Evolutionary conservation across 2,113 vertebrate species (phyloP), one percentile per base, ranked within the genome.

Genomic region (Motacilla tschutschensis): DNA sequence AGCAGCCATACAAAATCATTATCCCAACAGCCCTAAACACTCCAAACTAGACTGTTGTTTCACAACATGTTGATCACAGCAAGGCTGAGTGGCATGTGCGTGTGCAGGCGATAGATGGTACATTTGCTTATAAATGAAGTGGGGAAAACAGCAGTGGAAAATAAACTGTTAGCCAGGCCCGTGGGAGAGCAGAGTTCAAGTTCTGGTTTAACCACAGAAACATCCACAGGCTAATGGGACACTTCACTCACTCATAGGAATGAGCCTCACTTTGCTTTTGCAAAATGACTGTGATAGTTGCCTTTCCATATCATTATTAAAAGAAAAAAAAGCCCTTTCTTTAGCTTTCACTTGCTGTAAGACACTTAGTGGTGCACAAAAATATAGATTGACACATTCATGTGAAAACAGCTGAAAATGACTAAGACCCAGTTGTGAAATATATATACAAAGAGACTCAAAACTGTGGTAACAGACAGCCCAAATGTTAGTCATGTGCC

Each of bases 91-190:
- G 81, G 40, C 62, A 67, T 87, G 82, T 87, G 69, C 25, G 4
- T 78, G 87, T 72, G 73, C 14, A 7, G 50, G 46, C 79, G 6
- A 80, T 64, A 40, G 41, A 92, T 74, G 79, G 73, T 72, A 88
- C 90, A 90, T 84, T 83, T 86, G 74, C 67, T 91, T 92, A 83
- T 63, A 93, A 91, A 93, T 81, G 80, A 92, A 79, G 85, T 84
- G 67, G 80, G 79, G 26, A 88, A 82, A 91, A 86, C 0, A 4
- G 74, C 58, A 26, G 28, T 44, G 70, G 55, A 85, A 83, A 91
- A 88, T 70, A 79, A 73, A 48, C 40, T 81, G 51, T 63, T 88
- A 76, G 47, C 28, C 12, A 38, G 53, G 67, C 86, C 75, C n/a
- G 15, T 14, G 48, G 71, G 83, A 91, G 44, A 88, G 15, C 41